These are phyloP conservation scores for Apoda limacodes DNA, from an alignment of 2,888 invertebrate genomes.

Conservation along the genomic window DNA sequence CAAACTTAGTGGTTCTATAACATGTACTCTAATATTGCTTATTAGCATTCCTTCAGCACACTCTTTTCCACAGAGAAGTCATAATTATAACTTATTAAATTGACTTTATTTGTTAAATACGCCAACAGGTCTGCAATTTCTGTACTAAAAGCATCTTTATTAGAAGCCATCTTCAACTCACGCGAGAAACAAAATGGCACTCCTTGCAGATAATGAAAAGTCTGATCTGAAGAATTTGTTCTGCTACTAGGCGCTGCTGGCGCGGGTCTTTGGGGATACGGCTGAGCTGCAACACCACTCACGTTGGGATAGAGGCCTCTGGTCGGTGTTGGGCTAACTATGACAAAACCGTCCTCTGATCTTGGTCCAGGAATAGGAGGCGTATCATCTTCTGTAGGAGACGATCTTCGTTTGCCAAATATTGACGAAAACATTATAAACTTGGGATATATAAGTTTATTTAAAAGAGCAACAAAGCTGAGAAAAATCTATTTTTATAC, in stretches of 20 bases:
- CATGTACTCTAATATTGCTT: too few species aligned
- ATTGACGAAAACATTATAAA: slow-evolving; percentile 66
- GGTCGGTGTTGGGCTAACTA: slow-evolving; percentile 39
- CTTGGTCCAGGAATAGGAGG: slow-evolving; percentile 57
- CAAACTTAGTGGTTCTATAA: too few species aligned
- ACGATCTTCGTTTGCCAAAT: slow-evolving; percentile 57
- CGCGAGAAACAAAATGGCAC: slow-evolving; percentile 67
- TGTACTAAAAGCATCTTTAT: slow-evolving; percentile 57
- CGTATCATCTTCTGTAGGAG: slow-evolving; percentile 54
- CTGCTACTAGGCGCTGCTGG: slow-evolving; percentile 35
- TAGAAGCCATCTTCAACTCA: slow-evolving; percentile 52
- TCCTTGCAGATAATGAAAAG: slow-evolving; percentile 62
- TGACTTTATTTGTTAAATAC: slow-evolving; percentile 57
- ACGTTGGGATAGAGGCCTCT: slow-evolving; percentile 46
- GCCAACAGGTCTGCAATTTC: slow-evolving; percentile 63
- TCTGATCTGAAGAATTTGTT: slow-evolving; percentile 29
- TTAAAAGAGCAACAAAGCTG: too few species aligned
- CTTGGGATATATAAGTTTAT: too few species aligned
- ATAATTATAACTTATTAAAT: slow-evolving; percentile 52
- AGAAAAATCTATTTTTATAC: too few species aligned
- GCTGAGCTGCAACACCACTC: slow-evolving; percentile 26
- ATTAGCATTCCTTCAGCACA: slow-evolving; percentile 61
- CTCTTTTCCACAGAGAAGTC: slow-evolving; percentile 66
- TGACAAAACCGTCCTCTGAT: slow-evolving; percentile 50
- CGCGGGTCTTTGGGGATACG: slow-evolving; percentile 40